A percentile compares a stretch with the other conserved stretches of the same genome.
phyloP scores from a whole-genome alignment of 2,113 vertebrate species.

The Lagopus muta region DNA sequence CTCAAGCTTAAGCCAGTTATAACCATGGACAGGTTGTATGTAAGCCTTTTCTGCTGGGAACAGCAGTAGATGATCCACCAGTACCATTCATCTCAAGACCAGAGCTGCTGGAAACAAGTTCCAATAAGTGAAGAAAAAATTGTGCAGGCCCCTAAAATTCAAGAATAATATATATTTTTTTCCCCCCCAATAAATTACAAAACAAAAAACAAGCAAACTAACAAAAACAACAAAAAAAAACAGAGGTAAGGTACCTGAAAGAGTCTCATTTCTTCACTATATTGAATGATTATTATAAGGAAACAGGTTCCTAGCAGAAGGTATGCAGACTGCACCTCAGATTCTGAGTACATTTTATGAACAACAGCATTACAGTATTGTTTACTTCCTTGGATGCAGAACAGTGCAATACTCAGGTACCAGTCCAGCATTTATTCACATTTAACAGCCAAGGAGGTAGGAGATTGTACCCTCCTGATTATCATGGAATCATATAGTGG shows the following conservation, averaged over 20 bases:
- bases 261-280: not conserved
- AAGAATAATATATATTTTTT: not conserved
- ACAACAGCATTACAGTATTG: fast-evolving
- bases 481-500: too few species aligned
- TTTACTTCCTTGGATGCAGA: not conserved
- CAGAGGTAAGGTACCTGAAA: not conserved
- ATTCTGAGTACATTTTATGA: not conserved
- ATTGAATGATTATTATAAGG: not conserved
- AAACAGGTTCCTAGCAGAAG: not conserved
- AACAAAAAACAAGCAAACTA: not conserved
- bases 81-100: not conserved
- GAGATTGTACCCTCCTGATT: not conserved
- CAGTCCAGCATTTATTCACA: not conserved
- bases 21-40: not conserved
- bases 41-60: not conserved
- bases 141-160: not conserved
- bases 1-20: not conserved
- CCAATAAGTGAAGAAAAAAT: not conserved
- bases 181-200: not conserved
- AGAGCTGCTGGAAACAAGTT: not conserved
- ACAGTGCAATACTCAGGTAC: not conserved
- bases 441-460: not conserved
- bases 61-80: not conserved
- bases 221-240: too few species aligned
- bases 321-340: not conserved